phyloP scores from a whole-genome alignment of 2,888 invertebrate genomes.

The Gandaritis pyraliata region DNA sequence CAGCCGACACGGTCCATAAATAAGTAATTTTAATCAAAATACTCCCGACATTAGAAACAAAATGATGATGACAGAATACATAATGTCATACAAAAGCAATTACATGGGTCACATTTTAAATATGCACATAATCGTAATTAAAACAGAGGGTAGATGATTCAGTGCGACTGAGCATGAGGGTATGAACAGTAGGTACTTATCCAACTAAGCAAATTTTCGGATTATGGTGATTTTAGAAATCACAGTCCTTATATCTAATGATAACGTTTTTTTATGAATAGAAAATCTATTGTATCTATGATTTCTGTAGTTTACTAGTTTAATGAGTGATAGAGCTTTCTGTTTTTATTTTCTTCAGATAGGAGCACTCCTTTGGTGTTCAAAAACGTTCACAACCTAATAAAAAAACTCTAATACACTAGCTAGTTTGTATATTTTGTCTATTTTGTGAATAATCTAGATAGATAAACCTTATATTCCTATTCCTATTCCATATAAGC shows the following conservation, averaged over 20 bases:
- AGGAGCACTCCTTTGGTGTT: too few relatives aligned
- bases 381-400: too few relatives aligned
- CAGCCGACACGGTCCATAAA: conserved; percentile 4
- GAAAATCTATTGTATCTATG: too few relatives aligned
- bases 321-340: too few relatives aligned
- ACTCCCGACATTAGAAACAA: conserved; percentile 3
- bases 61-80: conserved; percentile 16
- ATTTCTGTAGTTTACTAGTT: too few relatives aligned
- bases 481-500: conserved; percentile 24
- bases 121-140: conserved; percentile 25
- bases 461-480: neutral
- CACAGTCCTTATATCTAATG: too few relatives aligned
- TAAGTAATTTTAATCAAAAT: conserved; percentile 23
- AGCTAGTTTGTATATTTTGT: too few relatives aligned
- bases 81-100: conserved; percentile 29
- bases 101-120: conserved; percentile 26
- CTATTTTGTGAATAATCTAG: neutral
- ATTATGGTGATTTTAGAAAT: neutral
- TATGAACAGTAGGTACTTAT: neutral
- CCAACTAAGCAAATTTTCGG: neutral
- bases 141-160: conserved; percentile 3
- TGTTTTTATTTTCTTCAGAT: too few relatives aligned
- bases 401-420: too few relatives aligned
- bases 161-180: neutral
- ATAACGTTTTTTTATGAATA: too few relatives aligned